These are phyloP conservation scores for Drosophila antonietae DNA, from an alignment of 2,888 invertebrate genomes.

Conservation along the genomic window DNA sequence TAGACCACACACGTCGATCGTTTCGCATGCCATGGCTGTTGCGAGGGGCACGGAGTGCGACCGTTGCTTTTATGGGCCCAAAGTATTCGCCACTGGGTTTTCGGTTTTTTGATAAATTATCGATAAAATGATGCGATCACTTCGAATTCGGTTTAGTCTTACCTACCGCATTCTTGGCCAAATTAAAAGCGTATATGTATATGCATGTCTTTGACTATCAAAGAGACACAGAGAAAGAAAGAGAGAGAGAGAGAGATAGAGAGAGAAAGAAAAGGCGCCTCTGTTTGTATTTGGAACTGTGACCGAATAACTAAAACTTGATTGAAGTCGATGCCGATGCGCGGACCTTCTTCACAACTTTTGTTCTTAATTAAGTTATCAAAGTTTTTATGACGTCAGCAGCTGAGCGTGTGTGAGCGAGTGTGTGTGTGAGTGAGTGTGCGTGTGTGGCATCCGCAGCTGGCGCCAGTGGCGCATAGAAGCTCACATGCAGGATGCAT, in stretches of 20 bases:
- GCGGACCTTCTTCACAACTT: constrained; percentile 20
- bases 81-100: constrained; percentile 79
- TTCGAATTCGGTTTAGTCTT: constrained; percentile 77
- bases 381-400: constrained; percentile 78
- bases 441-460: constrained; percentile 39
- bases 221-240: too few species aligned
- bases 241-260: too few species aligned
- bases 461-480: constrained; percentile 60
- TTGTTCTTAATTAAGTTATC: constrained; percentile 75
- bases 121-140: constrained; percentile 80
- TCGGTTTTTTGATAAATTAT: constrained; percentile 77
- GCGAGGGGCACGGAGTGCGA: constrained; percentile 1
- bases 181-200: constrained; percentile 50
- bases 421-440: constrained; percentile 4
- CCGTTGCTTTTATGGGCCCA: constrained; percentile 55
- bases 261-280: neutral
- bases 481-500: constrained; percentile 3
- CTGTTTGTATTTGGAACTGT: constrained; percentile 34
- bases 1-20: constrained; percentile 71
- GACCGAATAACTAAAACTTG: constrained; percentile 30
- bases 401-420: constrained; percentile 12
- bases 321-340: constrained; percentile 33
- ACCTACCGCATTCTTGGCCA: constrained; percentile 80
- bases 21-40: constrained; percentile 56
- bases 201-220: too few species aligned